Evolutionary conservation across 2,113 vertebrate species (phyloP).

Genomic region (Podarcis muralis): DNA sequence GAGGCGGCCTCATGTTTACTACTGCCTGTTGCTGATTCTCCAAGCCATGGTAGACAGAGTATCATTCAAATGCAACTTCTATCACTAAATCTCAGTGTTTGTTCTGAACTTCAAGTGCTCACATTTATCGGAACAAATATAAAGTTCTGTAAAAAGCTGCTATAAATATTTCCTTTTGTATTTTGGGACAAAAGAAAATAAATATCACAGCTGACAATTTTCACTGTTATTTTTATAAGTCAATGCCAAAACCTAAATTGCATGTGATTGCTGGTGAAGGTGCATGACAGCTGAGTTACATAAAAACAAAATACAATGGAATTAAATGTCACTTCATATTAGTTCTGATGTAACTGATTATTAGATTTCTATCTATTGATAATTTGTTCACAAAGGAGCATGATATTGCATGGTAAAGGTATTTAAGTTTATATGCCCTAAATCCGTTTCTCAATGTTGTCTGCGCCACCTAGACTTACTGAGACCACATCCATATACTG

Average conservation of each 20-base stretch:
- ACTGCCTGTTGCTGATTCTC: background rate
- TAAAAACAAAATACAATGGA: slow-evolving; percentile 46
- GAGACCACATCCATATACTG: background rate
- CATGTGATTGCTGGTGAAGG: slow-evolving; percentile 34
- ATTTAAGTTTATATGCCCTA: background rate
- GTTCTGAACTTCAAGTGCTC: background rate
- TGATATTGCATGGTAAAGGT: background rate
- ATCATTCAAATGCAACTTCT: background rate
- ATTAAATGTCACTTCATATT: slow-evolving; percentile 58
- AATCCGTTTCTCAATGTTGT: background rate
- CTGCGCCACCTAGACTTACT: background rate
- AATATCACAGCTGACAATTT: slow-evolving; percentile 9
- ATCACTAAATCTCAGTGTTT: background rate
- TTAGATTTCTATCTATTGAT: background rate
- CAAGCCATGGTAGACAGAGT: background rate
- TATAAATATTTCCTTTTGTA: background rate
- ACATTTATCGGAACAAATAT: slow-evolving; percentile 21
- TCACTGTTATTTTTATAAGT: slow-evolving; percentile 12
- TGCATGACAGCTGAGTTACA: slow-evolving; percentile 32
- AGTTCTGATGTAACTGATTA: slow-evolving; percentile 47
- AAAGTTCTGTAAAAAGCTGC: background rate
- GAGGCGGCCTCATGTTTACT: too few relatives aligned
- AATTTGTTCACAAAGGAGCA: background rate
- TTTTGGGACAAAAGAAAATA: background rate
- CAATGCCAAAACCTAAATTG: slow-evolving; percentile 28